Percentiles rank a stretch among this genome's conserved stretches.
Evolutionary conservation across 2,888 invertebrate species (phyloP).

Genomic region (Gasteruption jaculator): DNA sequence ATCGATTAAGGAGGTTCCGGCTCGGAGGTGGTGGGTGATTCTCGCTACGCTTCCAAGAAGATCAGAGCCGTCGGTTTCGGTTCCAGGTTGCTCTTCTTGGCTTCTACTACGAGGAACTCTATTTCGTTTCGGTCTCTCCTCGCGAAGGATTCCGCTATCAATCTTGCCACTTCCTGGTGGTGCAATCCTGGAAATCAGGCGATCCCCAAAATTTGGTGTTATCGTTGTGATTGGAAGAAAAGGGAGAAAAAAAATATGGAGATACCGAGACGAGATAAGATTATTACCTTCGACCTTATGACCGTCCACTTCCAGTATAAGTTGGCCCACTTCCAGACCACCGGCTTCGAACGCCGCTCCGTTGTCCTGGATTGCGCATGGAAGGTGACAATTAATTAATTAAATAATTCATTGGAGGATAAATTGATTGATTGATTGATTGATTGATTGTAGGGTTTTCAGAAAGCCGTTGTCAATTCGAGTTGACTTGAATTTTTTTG

Average conservation of each 20-base stretch:
- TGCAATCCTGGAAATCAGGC: constrained; percentile 37
- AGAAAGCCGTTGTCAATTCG: too few species aligned
- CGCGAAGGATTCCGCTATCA: constrained; percentile 91
- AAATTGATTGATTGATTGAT: too few species aligned
- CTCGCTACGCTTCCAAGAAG: constrained; percentile 87
- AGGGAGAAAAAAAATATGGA: background rate
- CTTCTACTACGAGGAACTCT: constrained; percentile 90
- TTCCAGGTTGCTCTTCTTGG: constrained; percentile 87
- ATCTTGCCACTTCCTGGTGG: constrained; percentile 74
- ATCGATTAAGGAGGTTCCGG: constrained; percentile 42
- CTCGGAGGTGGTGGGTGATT: constrained; percentile 52
- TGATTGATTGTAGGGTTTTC: too few species aligned
- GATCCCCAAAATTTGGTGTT: background rate
- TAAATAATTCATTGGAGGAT: constrained; percentile 1
- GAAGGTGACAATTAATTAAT: constrained; percentile 5
- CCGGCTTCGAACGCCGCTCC: constrained; percentile 92
- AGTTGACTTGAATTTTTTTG: too few species aligned
- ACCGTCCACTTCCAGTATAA: constrained; percentile 89
- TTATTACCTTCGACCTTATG: constrained; percentile 56
- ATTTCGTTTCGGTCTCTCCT: constrained; percentile 83
- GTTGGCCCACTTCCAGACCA: constrained; percentile 89
- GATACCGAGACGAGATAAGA: background rate
- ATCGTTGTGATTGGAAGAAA: background rate
- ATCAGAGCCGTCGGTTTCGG: constrained; percentile 87
- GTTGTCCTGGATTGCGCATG: constrained; percentile 72